Percentiles rank a stretch among this genome's conserved stretches.
Evolutionary conservation across 2,888 invertebrate genomes (phyloP).

Genomic region (Anagyrus pseudococci): DNA sequence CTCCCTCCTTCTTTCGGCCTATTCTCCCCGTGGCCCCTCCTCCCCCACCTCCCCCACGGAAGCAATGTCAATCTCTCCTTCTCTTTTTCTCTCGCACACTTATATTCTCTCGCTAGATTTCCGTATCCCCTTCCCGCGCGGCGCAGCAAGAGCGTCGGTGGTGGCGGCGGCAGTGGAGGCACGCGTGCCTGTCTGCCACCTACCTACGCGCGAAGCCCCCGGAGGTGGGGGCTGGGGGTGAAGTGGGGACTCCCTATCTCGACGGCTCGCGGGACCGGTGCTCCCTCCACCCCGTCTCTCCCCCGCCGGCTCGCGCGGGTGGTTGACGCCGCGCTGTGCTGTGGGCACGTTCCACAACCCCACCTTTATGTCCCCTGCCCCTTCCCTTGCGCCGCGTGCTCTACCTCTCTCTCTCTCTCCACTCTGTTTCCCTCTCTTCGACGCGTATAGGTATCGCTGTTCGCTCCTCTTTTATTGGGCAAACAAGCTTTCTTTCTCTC

Average conservation of each 20-base stretch:
- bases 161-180: too few relatives aligned
- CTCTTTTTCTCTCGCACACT: too few relatives aligned
- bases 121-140: not conserved
- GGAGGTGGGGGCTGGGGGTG: conserved; percentile 47
- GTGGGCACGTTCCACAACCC: not conserved
- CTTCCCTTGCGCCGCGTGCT: not conserved
- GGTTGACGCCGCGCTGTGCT: not conserved
- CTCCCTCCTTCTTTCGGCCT: conserved; percentile 43
- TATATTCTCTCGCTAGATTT: not conserved
- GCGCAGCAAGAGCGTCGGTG: too few relatives aligned
- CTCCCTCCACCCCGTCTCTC: not conserved
- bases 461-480: too few relatives aligned
- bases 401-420: not conserved
- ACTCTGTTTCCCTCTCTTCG: not conserved
- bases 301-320: not conserved
- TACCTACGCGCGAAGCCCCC: conserved; percentile 16
- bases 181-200: not conserved
- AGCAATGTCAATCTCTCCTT: not conserved
- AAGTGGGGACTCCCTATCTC: conserved; percentile 44
- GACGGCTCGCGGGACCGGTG: conserved; percentile 21
- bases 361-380: not conserved
- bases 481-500: too few relatives aligned
- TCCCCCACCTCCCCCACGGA: not conserved
- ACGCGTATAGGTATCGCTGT: too few relatives aligned
- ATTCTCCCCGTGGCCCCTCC: not conserved